phyloP scores from a whole-genome alignment of 2,888 invertebrate species.

The Gastracanthus pulcherrimus region DNA sequence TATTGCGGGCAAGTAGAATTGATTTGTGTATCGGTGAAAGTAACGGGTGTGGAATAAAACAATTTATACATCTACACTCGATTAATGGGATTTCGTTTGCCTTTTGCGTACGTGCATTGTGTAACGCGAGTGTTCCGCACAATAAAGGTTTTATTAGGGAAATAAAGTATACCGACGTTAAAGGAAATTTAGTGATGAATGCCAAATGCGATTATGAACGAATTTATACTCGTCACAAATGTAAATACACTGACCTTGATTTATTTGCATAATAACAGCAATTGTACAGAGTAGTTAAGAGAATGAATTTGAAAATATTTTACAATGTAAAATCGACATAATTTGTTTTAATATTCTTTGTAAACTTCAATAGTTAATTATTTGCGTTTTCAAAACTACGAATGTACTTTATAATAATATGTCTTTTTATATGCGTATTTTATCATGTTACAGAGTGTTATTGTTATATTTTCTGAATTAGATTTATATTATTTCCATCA shows the following conservation, averaged over 20 bases:
- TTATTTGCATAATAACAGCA: background rate
- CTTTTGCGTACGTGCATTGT: background rate
- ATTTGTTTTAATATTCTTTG: too few species aligned
- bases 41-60: too few species aligned
- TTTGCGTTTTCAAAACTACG: too few species aligned
- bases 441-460: too few species aligned
- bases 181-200: constrained; percentile 6
- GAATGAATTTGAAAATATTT: background rate
- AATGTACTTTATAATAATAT: too few species aligned
- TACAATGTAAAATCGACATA: background rate
- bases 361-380: too few species aligned
- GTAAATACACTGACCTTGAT: background rate
- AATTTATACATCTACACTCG: too few species aligned
- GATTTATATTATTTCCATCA: too few species aligned
- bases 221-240: constrained; percentile 19
- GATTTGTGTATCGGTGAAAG: too few species aligned
- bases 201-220: constrained; percentile 32
- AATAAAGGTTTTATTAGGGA: background rate
- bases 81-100: background rate
- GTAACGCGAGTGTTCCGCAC: background rate
- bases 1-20: too few species aligned
- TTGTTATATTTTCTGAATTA: too few species aligned
- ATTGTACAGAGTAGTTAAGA: constrained; percentile 18
- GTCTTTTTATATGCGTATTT: too few species aligned
- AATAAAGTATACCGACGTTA: background rate